Evolutionary conservation across 2,797 vertebrate genomes (phyloP).

Genomic region (Capromys pilorides): DNA sequence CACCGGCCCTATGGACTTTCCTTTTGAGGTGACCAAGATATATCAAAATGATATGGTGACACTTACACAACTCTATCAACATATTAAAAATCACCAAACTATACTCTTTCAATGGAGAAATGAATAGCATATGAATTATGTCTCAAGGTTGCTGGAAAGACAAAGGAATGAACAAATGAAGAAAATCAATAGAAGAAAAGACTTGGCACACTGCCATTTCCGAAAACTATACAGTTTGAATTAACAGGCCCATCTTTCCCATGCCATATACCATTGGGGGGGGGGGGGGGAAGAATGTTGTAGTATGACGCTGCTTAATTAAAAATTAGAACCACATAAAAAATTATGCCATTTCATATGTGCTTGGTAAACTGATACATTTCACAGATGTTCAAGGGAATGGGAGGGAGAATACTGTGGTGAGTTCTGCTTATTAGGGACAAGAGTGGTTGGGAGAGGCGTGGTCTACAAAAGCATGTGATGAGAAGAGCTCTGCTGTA

Average conservation of each 20-base stretch:
- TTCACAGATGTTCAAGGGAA: not conserved
- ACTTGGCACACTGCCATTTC: not conserved
- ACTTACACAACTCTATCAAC: not conserved
- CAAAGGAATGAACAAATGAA: not conserved
- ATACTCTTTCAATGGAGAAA: not conserved
- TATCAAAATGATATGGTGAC: not conserved
- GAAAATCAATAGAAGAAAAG: not conserved
- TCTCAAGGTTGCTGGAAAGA: not conserved
- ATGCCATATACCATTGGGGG: not conserved
- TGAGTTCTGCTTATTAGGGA: not conserved
- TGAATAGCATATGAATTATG: not conserved
- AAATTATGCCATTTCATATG: not conserved
- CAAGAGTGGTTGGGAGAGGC: not conserved
- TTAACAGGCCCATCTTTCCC: not conserved
- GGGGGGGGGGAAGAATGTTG: not conserved
- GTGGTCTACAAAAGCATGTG: no score
- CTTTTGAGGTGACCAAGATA: not conserved
- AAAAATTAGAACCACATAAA: slow-evolving; percentile 10
- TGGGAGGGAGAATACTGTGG: no score
- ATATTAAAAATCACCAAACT: not conserved
- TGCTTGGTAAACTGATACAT: not conserved
- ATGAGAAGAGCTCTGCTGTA: not conserved
- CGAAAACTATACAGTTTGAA: not conserved
- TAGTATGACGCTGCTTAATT: not conserved
- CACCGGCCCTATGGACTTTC: not conserved